Conservation (phyloP, 2,888 invertebrate genomes). For the Glyphotaelius pellucidus region DNA sequence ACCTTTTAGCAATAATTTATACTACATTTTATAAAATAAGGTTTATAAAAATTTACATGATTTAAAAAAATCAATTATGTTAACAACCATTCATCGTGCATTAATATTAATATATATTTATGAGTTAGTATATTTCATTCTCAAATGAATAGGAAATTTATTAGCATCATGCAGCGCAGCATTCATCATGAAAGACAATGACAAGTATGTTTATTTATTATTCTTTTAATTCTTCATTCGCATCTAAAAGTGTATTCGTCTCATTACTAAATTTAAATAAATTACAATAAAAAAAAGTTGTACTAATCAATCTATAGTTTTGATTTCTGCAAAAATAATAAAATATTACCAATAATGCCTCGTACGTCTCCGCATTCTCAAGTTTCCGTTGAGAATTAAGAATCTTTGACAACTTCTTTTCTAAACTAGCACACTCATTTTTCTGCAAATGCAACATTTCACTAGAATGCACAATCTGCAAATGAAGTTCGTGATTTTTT, state of each 20-base stretch:
- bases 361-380: constrained; percentile 66
- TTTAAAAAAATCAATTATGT: background rate
- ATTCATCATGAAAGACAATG: background rate
- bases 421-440: constrained; percentile 75
- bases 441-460: constrained; percentile 71
- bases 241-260: too few relatives aligned
- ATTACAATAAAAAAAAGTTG: background rate
- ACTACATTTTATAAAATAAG: background rate
- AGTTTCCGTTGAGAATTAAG: constrained; percentile 68
- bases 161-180: background rate
- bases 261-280: background rate
- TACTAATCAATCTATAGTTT: background rate
- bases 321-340: background rate
- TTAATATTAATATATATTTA: background rate
- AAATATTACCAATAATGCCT: constrained; percentile 70
- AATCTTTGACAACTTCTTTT: constrained; percentile 72
- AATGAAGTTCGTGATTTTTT: constrained; percentile 72
- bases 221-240: background rate
- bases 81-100: background rate
- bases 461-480: constrained; percentile 72
- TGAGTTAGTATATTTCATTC: background rate
- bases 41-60: background rate
- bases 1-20: background rate
- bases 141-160: too few relatives aligned
- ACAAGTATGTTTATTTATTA: background rate